A percentile compares a stretch with the other conserved stretches of the same genome.
phyloP scores from a whole-genome alignment of 1,140 invertebrate species.

The Leptoteleia sp. region DNA sequence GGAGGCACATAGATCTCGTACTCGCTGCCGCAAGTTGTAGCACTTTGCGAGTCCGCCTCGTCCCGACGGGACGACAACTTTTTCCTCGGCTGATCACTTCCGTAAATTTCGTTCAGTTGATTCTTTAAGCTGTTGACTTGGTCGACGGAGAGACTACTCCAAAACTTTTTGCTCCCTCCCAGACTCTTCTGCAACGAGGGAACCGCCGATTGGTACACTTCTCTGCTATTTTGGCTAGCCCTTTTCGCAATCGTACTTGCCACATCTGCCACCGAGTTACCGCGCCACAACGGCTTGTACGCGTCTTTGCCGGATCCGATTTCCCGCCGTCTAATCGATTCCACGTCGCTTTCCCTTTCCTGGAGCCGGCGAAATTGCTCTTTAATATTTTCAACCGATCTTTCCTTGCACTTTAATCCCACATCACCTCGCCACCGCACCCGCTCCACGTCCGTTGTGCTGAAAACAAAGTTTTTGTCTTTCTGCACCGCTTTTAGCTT shows the following conservation, averaged over 20 bases:
- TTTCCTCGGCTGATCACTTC: constrained; percentile 80
- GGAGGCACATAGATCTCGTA: constrained; percentile 85
- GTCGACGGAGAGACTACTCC: constrained; percentile 92
- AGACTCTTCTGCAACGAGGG: constrained; percentile 80
- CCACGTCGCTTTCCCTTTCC: constrained; percentile 79
- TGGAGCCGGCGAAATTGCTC: constrained; percentile 85
- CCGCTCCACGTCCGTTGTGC: constrained; percentile 86
- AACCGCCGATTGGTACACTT: constrained; percentile 66
- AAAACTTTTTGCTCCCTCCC: constrained; percentile 87
- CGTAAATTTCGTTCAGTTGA: constrained; percentile 91
- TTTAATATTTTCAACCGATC: constrained; percentile 92
- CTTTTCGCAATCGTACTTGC: constrained; percentile 85
- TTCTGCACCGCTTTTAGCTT: constrained; percentile 90
- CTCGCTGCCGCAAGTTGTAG: constrained; percentile 65
- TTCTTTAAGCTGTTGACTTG: constrained; percentile 91
- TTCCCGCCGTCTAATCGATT: constrained; percentile 77
- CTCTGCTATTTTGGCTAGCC: constrained; percentile 66
- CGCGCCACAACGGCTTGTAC: constrained; percentile 91
- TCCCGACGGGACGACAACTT: constrained; percentile 1
- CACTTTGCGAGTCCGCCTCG: constrained; percentile 2
- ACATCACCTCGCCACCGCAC: constrained; percentile 89
- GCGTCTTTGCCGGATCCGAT: constrained; percentile 83
- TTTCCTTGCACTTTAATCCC: constrained; percentile 90
- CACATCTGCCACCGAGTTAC: constrained; percentile 89
- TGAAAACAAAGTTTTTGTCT: constrained; percentile 92